Conservation (phyloP, 2,888 invertebrate genomes). For the Harpagoxenus sublaevis region DNA sequence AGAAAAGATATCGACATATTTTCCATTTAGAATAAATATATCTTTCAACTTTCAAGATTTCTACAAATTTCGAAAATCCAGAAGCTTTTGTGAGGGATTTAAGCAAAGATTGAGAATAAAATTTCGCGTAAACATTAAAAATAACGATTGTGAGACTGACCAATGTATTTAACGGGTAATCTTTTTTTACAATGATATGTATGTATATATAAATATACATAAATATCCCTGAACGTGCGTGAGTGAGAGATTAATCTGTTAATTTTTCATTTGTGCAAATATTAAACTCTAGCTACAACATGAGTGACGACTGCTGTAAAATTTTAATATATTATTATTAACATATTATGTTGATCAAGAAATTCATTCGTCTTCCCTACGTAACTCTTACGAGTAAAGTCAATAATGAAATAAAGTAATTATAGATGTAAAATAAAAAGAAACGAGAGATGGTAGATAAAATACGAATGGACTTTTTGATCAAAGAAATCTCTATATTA, state of each 20-base stretch:
- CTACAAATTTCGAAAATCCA: not conserved
- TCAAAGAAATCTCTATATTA: conserved; percentile 17
- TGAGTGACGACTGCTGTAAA: conserved; percentile 83
- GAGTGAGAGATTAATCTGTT: conserved; percentile 68
- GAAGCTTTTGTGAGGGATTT: conserved; percentile 33
- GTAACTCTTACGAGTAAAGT: conserved; percentile 77
- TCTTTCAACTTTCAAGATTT: not conserved
- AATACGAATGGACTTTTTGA: conserved; percentile 32
- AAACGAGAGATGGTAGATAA: not conserved
- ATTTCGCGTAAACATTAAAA: conserved; percentile 74
- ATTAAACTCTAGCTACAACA: conserved; percentile 74
- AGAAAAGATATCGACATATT: not conserved
- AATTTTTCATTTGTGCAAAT: conserved; percentile 73
- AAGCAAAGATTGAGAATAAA: conserved; percentile 25
- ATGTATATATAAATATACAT: conserved; percentile 13
- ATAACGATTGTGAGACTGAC: conserved; percentile 86
- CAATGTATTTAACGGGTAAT: conserved; percentile 84
- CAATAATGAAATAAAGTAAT: not conserved
- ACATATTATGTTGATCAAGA: conserved; percentile 53
- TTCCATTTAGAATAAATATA: not conserved
- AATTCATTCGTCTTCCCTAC: conserved; percentile 57
- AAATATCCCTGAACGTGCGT: conserved; percentile 23
- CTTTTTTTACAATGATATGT: conserved; percentile 78
- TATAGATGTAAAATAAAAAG: not conserved
- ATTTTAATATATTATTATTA: conserved; percentile 65